phyloP scores from a whole-genome alignment of 1,140 invertebrate species.

The Diabrotica undecimpunctata region DNA sequence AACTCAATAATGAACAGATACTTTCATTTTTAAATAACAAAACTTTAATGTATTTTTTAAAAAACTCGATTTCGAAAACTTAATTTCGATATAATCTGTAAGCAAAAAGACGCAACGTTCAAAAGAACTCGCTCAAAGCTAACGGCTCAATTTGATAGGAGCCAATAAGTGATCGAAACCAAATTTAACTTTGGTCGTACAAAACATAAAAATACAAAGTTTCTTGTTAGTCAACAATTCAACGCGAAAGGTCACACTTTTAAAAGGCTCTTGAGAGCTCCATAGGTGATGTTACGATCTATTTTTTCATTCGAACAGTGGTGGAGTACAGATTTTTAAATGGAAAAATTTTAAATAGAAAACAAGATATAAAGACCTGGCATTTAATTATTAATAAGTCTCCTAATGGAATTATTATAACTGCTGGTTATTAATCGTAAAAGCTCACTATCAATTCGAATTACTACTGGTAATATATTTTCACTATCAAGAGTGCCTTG shows the following conservation, averaged over 20 bases:
- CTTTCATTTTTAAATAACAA: no score
- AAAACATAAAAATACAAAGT: conserved; percentile 17
- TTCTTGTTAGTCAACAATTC: conserved; percentile 9
- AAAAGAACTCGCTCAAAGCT: conserved; percentile 3
- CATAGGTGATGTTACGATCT: not conserved
- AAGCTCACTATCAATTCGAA: no score
- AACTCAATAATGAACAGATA: no score
- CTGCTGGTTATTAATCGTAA: no score
- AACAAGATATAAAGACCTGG: no score
- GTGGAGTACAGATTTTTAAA: no score
- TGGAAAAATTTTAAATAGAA: no score
- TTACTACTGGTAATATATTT: no score
- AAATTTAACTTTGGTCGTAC: conserved; percentile 15
- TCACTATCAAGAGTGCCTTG: no score
- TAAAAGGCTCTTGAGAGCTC: not conserved
- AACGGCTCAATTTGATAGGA: not conserved
- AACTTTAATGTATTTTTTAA: not conserved
- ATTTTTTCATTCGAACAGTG: no score
- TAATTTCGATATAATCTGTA: not conserved
- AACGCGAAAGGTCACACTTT: not conserved
- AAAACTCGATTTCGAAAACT: not conserved
- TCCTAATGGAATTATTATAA: no score
- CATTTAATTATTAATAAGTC: no score
- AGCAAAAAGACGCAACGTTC: not conserved
- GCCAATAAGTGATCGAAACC: conserved; percentile 10